phyloP scores from a whole-genome alignment of 2,113 vertebrate genomes.

The Forbesichthys agassizii region DNA sequence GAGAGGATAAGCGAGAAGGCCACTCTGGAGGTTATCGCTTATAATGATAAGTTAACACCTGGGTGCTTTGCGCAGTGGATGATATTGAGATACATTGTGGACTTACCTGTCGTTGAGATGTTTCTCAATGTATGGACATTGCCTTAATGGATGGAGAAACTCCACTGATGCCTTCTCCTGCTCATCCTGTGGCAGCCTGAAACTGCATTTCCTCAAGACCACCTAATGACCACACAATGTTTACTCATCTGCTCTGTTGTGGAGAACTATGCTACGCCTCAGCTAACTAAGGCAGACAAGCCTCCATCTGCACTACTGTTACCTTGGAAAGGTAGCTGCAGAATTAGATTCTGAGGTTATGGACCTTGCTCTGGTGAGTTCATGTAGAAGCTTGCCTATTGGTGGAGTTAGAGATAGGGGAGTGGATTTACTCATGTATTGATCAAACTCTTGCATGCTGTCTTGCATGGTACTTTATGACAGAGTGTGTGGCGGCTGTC shows the following conservation, averaged over 20 bases:
- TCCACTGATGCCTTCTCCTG: slow-evolving; percentile 22
- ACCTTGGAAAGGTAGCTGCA: slow-evolving; percentile 57
- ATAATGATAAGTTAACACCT: slow-evolving; percentile 35
- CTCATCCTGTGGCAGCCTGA: slow-evolving; percentile 43
- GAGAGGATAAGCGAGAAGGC: neutral
- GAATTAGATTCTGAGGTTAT: slow-evolving; percentile 69
- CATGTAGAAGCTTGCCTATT: slow-evolving; percentile 58
- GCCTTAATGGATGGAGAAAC: slow-evolving; percentile 34
- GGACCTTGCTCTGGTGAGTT: slow-evolving; percentile 53
- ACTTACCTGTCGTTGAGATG: slow-evolving; percentile 1
- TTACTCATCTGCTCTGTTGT: slow-evolving; percentile 11
- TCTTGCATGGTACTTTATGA: slow-evolving; percentile 52
- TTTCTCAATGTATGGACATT: neutral
- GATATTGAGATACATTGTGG: neutral
- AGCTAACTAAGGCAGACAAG: neutral
- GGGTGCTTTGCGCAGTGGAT: neutral
- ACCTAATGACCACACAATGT: neutral
- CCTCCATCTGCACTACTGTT: slow-evolving; percentile 47
- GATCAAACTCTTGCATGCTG: slow-evolving; percentile 56
- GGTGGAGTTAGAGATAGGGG: slow-evolving; percentile 42
- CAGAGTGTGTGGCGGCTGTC: neutral
- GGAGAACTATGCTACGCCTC: neutral
- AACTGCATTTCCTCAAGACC: slow-evolving; percentile 3
- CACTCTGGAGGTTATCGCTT: slow-evolving; percentile 17
- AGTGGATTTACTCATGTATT: slow-evolving; percentile 59